Evolutionary conservation across 1,140 invertebrate genomes (phyloP), one percentile per base, ranked within the genome.

Genomic region (Augochlora pura): DNA sequence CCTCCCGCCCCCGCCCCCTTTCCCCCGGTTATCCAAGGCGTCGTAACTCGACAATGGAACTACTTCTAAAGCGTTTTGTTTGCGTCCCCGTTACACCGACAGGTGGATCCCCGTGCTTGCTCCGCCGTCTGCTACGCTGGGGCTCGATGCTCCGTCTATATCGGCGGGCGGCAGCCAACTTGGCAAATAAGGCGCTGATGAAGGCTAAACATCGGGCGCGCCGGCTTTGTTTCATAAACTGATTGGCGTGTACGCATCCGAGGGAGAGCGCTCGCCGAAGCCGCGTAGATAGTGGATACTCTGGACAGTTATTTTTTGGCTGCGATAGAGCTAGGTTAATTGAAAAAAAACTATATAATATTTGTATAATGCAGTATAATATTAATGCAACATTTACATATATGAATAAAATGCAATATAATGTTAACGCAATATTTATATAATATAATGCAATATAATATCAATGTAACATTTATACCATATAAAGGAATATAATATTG

Each of bases 61-160:
- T 52, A 16, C 49, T 52, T 46, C 70, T 64, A 70, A 81, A 66
- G 66, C 27, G 67, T 52, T 77, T 77, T 62, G 23, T 62, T 25
- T 14, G 38, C 74, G 59, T 63, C 38, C 25, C 46, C 66, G 54
- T 70, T 52, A 68, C 39, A 18, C 25, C 52, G 75, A 71, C 59
- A 16, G 38, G 27, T 18, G 49, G 23, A 42, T 64, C 39, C 57
- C 59, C 32, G n/a, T 66, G 59, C 18, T 23, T 52, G 59, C 18
- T 23, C 39, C 39, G 49, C 54, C 62, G 42, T 54, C 23, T 66
- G 69, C 76, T 71, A 32, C 32, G 1, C 32, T 4, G 32, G 32
- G 66, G 5, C 38, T 73, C 52, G 21, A 73, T 62, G 42, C 52
- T 27, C n/a, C n/a, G 25, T 14, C 23, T 68, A 4, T 32, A 32